Conservation (phyloP, 2,797 vertebrate genomes). For the Sebastes minor region DNA sequence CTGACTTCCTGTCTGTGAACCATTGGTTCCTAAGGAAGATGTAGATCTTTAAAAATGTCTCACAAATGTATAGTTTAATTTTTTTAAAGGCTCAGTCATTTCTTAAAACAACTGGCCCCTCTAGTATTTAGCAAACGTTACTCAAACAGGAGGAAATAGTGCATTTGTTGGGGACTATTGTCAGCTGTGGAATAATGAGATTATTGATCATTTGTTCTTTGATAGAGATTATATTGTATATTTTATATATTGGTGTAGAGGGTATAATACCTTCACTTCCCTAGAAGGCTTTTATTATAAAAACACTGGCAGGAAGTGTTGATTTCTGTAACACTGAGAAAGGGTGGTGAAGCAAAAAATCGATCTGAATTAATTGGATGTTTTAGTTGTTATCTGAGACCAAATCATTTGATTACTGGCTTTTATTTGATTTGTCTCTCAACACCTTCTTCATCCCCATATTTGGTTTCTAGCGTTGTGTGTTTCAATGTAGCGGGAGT, state of each 20-base stretch:
- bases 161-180: background rate
- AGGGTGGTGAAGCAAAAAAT: background rate
- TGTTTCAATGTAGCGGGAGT: background rate
- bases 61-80: background rate
- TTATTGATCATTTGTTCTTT: background rate
- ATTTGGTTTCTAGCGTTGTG: background rate
- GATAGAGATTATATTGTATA: background rate
- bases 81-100: background rate
- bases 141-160: no score
- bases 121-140: fast-evolving
- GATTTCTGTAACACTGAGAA: background rate
- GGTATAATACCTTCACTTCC: background rate
- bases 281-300: no score
- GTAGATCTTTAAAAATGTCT: background rate
- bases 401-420: background rate
- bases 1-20: background rate
- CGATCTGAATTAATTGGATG: background rate
- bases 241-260: background rate
- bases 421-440: background rate
- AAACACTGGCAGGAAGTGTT: background rate
- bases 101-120: background rate
- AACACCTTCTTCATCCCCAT: background rate
- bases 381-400: background rate
- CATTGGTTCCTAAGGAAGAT: background rate
- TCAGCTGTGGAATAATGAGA: background rate